Evolutionary conservation across 2,888 invertebrate genomes (phyloP), one percentile per base, ranked within the genome.

Genomic region (Steinernema hermaphroditum): DNA sequence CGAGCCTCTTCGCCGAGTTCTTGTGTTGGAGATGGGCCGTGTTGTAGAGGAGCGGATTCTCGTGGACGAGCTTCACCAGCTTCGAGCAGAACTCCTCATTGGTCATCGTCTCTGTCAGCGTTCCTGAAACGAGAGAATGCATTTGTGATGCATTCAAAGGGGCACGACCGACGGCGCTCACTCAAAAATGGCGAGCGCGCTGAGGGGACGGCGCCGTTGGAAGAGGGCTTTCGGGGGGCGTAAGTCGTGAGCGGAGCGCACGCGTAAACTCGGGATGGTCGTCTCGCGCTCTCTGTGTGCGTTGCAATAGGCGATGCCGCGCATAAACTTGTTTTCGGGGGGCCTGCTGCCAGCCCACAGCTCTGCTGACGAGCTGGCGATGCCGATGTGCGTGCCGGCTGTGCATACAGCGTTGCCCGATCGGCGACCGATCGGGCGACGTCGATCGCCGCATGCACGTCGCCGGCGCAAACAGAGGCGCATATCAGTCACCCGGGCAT

Each of bases 251-350:
- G n/a, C n/a, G n/a, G n/a, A 37, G 37, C 37, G 54, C 54, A 54
- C 24, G n/a, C 22, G 24, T 9, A 62, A 62, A 62, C 62, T 62
- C 62, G 62, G 29, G 62, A 29, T 62, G 62, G 34, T 62, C 62
- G 62, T n/a, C 2, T 29, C 27, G 62, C 62, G 16, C 16, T 37
- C 32, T 62, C 27, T 12, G 62, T 34, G 16, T 6, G 32, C 32
- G 62, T 29, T 16, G 29, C 32, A 27, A 32, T 1, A 16, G 4
- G 32, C 62, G 62, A 29, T 50, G 50, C 32, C 32, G 62, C 62
- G 62, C 62, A 62, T 62, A 62, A 62, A 62, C 62, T 62, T 62
- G 62, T 62, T 62, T 62, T 62, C 62, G 29, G 32, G 62, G 62
- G 29, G 29, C 62, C 29, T 62, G 62, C 62, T 37, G 37, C 37